Percentiles rank a stretch among this genome's conserved stretches.
Conservation (phyloP, 2,113 vertebrate genomes). For the Sturnira hondurensis region DNA sequence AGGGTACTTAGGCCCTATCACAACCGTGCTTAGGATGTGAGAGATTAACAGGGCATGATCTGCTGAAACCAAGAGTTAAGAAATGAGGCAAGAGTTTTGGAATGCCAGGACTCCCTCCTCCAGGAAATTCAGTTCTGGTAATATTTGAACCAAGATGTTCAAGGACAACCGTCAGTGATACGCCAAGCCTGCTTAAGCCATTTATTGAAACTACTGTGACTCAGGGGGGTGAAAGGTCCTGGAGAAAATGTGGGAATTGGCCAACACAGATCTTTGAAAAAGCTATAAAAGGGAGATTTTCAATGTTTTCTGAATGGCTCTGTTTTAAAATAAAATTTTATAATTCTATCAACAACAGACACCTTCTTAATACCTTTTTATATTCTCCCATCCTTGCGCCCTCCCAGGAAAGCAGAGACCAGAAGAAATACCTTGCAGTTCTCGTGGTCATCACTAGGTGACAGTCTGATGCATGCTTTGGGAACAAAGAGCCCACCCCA, state of each 20-base stretch:
- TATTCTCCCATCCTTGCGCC: too few species aligned
- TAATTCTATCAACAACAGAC: not conserved
- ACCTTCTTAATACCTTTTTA: not conserved
- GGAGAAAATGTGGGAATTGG: not conserved
- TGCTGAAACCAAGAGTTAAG: not conserved
- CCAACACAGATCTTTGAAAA: not conserved
- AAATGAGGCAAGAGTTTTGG: not conserved
- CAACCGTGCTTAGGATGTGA: not conserved
- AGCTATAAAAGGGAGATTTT: not conserved
- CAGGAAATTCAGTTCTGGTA: not conserved
- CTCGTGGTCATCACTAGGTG: not conserved
- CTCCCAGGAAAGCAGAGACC: not conserved
- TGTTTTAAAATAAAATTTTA: not conserved
- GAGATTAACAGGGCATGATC: not conserved
- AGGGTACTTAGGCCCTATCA: too few species aligned
- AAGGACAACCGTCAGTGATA: not conserved
- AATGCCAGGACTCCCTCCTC: not conserved
- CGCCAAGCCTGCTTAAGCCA: not conserved
- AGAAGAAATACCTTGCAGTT: not conserved
- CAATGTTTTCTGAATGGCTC: not conserved
- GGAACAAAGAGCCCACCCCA: not conserved
- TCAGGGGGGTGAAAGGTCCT: not conserved
- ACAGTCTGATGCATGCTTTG: not conserved
- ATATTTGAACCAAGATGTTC: not conserved
- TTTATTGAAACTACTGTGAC: fast-evolving